Evolutionary conservation across 2,888 invertebrate genomes (phyloP).

Genomic region (Perdita meconis): DNA sequence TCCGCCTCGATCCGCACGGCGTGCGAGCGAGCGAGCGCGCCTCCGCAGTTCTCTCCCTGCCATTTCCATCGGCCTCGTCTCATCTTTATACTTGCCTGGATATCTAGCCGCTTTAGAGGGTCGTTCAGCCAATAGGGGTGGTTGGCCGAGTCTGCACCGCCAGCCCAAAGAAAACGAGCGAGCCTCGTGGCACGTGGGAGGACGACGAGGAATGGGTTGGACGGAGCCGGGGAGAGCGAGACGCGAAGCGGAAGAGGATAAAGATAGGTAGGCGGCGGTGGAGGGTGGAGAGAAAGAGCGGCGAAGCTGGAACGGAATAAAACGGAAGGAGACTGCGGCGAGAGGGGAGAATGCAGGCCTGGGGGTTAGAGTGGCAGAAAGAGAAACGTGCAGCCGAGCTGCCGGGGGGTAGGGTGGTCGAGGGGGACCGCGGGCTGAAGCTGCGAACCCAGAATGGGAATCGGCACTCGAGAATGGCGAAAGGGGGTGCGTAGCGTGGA

Average conservation of each 20-base stretch:
- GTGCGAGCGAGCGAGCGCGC: not conserved
- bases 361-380: conserved; percentile 63
- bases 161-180: conserved; percentile 49
- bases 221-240: conserved; percentile 38
- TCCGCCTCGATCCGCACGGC: not conserved
- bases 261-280: conserved; percentile 29
- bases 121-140: conserved; percentile 70
- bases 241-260: not conserved
- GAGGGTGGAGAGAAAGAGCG: conserved; percentile 36
- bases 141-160: conserved; percentile 67
- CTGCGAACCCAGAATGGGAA: conserved; percentile 71
- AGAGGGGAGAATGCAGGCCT: conserved; percentile 57
- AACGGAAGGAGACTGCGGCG: conserved; percentile 52
- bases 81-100: conserved; percentile 56
- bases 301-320: conserved; percentile 28
- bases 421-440: conserved; percentile 35
- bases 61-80: conserved; percentile 48
- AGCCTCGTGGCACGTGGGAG: conserved; percentile 57
- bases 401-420: conserved; percentile 47
- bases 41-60: conserved; percentile 2
- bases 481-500: conserved; percentile 70
- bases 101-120: conserved; percentile 60
- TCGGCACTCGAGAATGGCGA: conserved; percentile 73
- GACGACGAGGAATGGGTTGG: conserved; percentile 12
- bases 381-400: conserved; percentile 55